Base-by-base conservation (phyloP, 2,888 invertebrate species). In the Drosophila lacicola region DNA sequence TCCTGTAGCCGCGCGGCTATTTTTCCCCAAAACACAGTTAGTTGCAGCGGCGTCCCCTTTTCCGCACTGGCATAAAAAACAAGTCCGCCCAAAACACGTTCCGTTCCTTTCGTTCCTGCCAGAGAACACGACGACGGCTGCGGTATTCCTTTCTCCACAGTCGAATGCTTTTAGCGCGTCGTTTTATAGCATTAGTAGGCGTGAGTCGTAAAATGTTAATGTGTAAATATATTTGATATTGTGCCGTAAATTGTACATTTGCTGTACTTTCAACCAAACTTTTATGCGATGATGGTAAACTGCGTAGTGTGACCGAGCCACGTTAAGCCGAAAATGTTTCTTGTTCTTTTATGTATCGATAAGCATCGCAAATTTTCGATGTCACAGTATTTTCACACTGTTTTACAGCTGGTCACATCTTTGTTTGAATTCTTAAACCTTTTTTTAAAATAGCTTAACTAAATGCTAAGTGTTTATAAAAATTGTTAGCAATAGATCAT, bases 61-160 rank as follows among this genome's bases (percentile, higher is more conserved):
- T 86, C 64, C 37, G 74, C 83, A 68, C 63, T 68, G 47, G 51
- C 65, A 67, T 57, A 50, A 41, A 71, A 71, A 77, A 82, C 81
- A 83, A 77, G 87, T 80, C 78, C 74, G 86, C 78, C 77, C 72
- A 68, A 82, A 82, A 86, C 82, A 82, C 82, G 86, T 82, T 82
- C 70, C 74, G 79, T 85, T 85, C 65, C 67, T 75, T 70, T 72
- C 78, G 78, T 66, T 69, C 70, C 72, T 62, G 49, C 19, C 63
- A 34, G 21, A 65, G 63, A 66, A 68, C 51, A 45, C 64, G 17
- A 53, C 45, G 25, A 54, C 9, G 17, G 29, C 21, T 50, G 21
- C 10, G 19, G 9, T 45, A 47, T 42, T 33, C 13, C 6, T 39
- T 42, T 45, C 25, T 39, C 9, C 29, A 9, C 19, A 19, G 2